Conservation (phyloP, 2,113 vertebrate genomes). For the Neolamprologus kungweensis region DNA sequence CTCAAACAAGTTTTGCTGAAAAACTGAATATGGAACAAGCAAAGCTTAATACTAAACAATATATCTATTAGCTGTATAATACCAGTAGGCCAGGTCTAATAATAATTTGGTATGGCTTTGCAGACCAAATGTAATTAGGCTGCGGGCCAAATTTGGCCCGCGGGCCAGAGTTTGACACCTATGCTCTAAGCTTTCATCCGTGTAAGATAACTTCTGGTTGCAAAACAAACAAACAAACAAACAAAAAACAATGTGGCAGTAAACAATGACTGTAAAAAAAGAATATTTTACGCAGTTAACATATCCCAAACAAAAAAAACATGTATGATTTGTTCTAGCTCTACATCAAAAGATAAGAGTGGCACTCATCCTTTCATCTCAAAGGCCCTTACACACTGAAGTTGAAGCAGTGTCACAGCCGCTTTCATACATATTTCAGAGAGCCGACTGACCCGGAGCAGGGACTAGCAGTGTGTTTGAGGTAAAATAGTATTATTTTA, state of each 20-base stretch:
- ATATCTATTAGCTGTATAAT: accelerated
- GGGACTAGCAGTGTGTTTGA: neutral
- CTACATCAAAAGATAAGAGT: neutral
- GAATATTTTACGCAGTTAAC: neutral
- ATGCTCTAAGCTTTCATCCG: neutral
- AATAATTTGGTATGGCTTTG: no score
- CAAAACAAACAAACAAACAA: neutral
- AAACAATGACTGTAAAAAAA: neutral
- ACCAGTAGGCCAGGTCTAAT: no score
- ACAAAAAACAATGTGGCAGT: neutral
- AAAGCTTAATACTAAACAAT: no score
- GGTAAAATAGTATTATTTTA: neutral
- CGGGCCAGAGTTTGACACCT: no score
- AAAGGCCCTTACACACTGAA: neutral
- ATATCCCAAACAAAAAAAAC: neutral
- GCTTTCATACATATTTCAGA: neutral
- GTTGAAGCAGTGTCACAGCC: neutral
- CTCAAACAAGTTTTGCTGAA: no score
- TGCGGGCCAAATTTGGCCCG: no score
- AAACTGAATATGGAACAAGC: no score
- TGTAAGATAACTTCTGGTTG: neutral
- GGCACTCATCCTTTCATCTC: neutral
- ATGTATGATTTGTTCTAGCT: neutral
- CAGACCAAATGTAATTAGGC: no score
- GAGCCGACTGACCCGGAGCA: neutral